Evolutionary conservation across 2,797 vertebrate genomes (phyloP), one percentile per base, ranked within the genome.

Genomic region (Cygnus olor): DNA sequence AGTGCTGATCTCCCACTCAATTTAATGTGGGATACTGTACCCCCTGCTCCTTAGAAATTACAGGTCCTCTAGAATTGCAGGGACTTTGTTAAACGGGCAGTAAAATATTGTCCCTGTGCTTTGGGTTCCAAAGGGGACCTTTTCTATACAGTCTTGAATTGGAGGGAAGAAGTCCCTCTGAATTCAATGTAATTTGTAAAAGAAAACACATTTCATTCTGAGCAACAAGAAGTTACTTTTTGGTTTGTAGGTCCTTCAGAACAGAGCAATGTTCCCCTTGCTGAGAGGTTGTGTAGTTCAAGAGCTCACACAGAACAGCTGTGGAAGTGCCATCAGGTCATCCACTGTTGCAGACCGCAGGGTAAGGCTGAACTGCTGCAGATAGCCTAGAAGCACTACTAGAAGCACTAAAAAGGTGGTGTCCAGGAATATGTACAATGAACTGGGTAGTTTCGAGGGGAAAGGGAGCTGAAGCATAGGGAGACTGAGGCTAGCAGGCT

Each of bases 401-500:
- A 40, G 68, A 30, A 72, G 19, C 58, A 2, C 30, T n/a, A 2
- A 21, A 4, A 4, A 22, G 53, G 25, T 69, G 38, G 5, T 38
- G 56, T 88, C 80, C 22, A 22, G 88, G 88, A 88, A 85, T n/a
- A 61, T 13, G 57, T 81, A 90, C 88, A 68, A 73, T 47, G 45
- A 85, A 28, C 38, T 4, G 32, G 54, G 36, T 25, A 9, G 21
- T 44, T 78, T 63, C 51, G 56, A 45, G 65, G 60, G 64, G 72
- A 19, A 7, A 38, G 40, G 34, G 60, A 70, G 32, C 70, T 34
- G 81, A 36, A 28, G 47, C 9, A 19, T 6, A 21, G 70, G 57
- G 66, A 91, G 80, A 72, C 36, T 1, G 56, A 71, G 54, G 87
- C 78, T 88, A 82, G 90, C 89, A 1, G 94, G 94, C 94, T 96